Conservation (phyloP, 2,113 vertebrate species). For the Hippotragus niger region DNA sequence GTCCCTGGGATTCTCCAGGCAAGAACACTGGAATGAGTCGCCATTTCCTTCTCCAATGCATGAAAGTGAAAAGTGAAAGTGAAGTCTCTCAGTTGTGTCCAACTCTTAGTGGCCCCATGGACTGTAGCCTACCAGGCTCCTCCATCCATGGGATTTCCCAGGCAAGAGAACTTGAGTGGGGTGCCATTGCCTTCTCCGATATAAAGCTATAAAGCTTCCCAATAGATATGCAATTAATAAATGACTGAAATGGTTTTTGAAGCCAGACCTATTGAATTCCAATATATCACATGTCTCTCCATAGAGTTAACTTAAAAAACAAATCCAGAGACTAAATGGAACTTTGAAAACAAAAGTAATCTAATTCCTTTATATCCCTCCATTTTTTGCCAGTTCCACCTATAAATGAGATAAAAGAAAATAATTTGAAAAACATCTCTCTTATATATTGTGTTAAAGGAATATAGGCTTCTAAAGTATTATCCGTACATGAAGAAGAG, state of each 20-base stretch:
- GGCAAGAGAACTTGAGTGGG: too few relatives aligned
- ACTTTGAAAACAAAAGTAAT: not conserved
- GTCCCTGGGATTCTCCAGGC: too few relatives aligned
- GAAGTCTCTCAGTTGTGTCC: too few relatives aligned
- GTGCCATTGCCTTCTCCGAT: not conserved
- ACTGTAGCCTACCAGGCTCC: too few relatives aligned
- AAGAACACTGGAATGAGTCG: too few relatives aligned
- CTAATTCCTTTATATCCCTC: not conserved
- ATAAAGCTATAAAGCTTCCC: not conserved
- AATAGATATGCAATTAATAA: not conserved
- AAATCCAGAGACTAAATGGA: not conserved
- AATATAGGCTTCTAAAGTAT: not conserved
- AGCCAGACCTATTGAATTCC: not conserved
- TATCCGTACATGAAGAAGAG: not conserved
- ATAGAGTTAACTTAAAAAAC: not conserved
- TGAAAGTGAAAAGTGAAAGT: too few relatives aligned
- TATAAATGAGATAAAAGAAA: not conserved
- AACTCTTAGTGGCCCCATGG: too few relatives aligned
- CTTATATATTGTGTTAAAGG: not conserved
- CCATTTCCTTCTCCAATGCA: too few relatives aligned
- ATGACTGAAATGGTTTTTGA: not conserved
- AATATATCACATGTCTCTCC: not conserved
- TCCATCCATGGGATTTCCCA: too few relatives aligned
- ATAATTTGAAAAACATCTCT: not conserved
- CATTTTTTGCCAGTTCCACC: not conserved